Base-by-base conservation (phyloP, 2,888 invertebrate genomes). In the Pristionchus maxplancki region DNA sequence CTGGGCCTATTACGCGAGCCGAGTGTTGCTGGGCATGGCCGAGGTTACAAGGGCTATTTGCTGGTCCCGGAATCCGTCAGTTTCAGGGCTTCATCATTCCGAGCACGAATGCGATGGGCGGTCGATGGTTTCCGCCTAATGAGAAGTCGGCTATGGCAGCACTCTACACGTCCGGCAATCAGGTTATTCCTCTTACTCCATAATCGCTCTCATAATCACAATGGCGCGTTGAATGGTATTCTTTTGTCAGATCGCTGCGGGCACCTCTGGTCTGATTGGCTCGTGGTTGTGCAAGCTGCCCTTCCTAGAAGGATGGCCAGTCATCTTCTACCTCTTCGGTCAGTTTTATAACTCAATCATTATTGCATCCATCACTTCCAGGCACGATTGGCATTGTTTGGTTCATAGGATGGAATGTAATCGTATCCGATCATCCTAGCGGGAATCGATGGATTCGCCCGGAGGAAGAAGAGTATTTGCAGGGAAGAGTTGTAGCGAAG, bases 121-220 rank as follows among this genome's bases (percentile, higher is more conserved):
- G 87, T 28, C 71, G 87, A 34, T 87, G 87, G 87, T 87, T 87
- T 37, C 87, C 87, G 1, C 74, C 87, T 1, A 87, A 44, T 48
- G 87, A 87, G 87, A 87, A 87, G 37, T 87, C 87, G 13, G 37
- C 87, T 4, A 87, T 87, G 87, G 87, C 87, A 0, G 87, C 87
- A 74, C 53, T 87, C 9, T 87, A 87, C 53, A 87, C 87, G 0
- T 87, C 87, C 3, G 87, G 87, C 8, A 87, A 87, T 53, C 87
- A 87, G 74, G 87, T 74, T 1, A 20, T n/a, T n/a, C n/a, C n/a
- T n/a, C n/a, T n/a, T n/a, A n/a, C n/a, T n/a, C n/a, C n/a, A n/a
- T n/a, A n/a, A n/a, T n/a, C n/a, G n/a, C n/a, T n/a, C 28, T 58
- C 15, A 58, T 17, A 5, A 20, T 13, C 53, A 58, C 13, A 44